A percentile compares a stretch with the other conserved stretches of the same genome.
Evolutionary conservation across 2,888 invertebrate genomes (phyloP).

Genomic region (Copidosoma aretas): DNA sequence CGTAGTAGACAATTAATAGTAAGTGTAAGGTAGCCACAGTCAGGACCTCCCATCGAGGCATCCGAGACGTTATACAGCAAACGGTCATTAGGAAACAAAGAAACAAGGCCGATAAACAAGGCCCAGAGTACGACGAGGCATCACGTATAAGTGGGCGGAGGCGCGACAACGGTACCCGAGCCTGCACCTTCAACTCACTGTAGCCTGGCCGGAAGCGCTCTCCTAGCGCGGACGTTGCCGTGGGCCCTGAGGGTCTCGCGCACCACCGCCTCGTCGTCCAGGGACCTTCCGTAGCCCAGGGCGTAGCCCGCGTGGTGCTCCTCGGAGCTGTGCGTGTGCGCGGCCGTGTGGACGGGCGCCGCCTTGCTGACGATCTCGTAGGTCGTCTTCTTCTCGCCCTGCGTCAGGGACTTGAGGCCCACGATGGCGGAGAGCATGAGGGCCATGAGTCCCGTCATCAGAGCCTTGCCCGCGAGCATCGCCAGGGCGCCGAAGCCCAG

Average conservation of each 20-base stretch:
- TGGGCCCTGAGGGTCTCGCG: constrained; percentile 60
- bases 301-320: constrained; percentile 69
- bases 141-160: neutral
- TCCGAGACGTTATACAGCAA: neutral
- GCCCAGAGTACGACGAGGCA: no score
- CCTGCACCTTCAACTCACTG: neutral
- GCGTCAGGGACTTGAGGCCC: constrained; percentile 75
- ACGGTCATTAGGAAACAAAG: neutral
- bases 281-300: constrained; percentile 66
- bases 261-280: constrained; percentile 49
- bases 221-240: constrained; percentile 58
- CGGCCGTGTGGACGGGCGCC: constrained; percentile 74
- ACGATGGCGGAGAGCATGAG: constrained; percentile 78
- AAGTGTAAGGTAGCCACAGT: neutral
- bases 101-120: neutral
- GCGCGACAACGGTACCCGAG: neutral
- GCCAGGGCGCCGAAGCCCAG: constrained; percentile 78
- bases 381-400: constrained; percentile 73
- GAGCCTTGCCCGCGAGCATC: constrained; percentile 80
- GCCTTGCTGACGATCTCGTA: constrained; percentile 82
- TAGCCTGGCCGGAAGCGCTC: constrained; percentile 27
- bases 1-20: neutral
- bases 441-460: constrained; percentile 83
- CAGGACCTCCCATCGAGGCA: neutral
- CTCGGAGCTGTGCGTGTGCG: constrained; percentile 72